phyloP scores from a whole-genome alignment of 2,888 invertebrate species.

The Cordilura impudica region DNA sequence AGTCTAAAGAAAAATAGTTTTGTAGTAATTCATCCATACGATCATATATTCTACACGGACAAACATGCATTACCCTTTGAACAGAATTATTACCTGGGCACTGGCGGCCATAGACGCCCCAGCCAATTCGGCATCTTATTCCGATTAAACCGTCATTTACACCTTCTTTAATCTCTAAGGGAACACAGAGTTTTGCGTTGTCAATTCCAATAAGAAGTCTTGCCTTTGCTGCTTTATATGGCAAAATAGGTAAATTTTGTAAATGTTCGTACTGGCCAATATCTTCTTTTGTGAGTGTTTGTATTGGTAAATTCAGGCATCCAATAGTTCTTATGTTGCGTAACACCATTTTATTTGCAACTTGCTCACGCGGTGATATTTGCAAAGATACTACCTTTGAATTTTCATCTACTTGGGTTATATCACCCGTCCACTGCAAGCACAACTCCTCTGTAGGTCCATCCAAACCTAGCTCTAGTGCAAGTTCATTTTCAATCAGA shows the following conservation, averaged over 20 bases:
- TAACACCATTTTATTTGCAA: neutral
- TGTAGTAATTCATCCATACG: neutral
- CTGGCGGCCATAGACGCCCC: neutral
- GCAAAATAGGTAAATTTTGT: neutral
- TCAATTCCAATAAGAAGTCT: too few species aligned
- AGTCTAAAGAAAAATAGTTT: neutral
- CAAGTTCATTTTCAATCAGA: neutral
- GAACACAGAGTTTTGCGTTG: neutral
- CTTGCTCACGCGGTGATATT: neutral
- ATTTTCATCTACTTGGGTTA: too few species aligned
- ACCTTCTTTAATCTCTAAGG: neutral
- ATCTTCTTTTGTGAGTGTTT: neutral
- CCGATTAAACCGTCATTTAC: neutral
- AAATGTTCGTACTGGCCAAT: neutral
- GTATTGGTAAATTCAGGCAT: neutral
- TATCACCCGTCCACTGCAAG: too few species aligned
- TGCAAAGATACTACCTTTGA: neutral
- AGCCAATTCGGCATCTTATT: neutral
- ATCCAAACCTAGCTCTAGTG: too few species aligned
- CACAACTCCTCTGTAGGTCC: neutral
- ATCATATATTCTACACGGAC: neutral
- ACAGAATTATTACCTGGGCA: neutral
- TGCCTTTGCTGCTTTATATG: neutral
- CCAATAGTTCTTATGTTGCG: neutral
- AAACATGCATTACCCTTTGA: neutral